Base-by-base conservation (phyloP, 2,797 vertebrate genomes). In the Adelosebastes latens region DNA sequence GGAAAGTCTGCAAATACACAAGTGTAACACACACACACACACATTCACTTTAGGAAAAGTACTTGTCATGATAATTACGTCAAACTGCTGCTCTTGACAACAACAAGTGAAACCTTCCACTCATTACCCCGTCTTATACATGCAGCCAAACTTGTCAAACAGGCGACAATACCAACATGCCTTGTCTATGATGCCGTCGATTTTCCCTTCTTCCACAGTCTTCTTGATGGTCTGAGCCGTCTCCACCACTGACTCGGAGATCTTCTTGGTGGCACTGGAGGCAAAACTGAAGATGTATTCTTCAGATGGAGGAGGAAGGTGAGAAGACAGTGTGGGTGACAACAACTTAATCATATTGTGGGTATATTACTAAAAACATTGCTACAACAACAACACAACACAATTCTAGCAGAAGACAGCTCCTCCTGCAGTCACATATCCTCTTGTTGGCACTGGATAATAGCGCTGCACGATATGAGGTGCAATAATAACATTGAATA, bases 161-260 rank as follows among this genome's bases (percentile, higher is more conserved):
- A 22, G 70, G 22, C 0, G 3, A n/a, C 5, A 2, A 1, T n/a
- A 34, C 13, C 53, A 46, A 67, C 95, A 90, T 59, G 68, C 97
- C 97, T 99, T 99, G 88, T 99, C 98, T 62, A 99, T 97, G 88
- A 99, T 97, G 80, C 95, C 97, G 79, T 99, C 98, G 1, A 99
- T 98, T 71, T 97, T 99, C 14, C 99, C 97, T 82, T 99, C 98
- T 90, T 99, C 98, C 24, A 99, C 98, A 0, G 97, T 97, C 90
- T 98, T 99, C 95, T 98, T 99, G 91, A 99, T 97, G 3, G 93
- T 98, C 79, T 98, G 97, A n/a, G 98, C 98, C 0, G 98, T 99
- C 92, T 96, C 98, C 0, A 95, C 94, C 90, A 99, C 94, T 0
- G 99, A 99, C 24, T 99, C 98, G 0, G 98, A 97, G 87, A 99